Base-by-base conservation (phyloP, 2,888 invertebrate species). In the Yponomeuta sedellus region DNA sequence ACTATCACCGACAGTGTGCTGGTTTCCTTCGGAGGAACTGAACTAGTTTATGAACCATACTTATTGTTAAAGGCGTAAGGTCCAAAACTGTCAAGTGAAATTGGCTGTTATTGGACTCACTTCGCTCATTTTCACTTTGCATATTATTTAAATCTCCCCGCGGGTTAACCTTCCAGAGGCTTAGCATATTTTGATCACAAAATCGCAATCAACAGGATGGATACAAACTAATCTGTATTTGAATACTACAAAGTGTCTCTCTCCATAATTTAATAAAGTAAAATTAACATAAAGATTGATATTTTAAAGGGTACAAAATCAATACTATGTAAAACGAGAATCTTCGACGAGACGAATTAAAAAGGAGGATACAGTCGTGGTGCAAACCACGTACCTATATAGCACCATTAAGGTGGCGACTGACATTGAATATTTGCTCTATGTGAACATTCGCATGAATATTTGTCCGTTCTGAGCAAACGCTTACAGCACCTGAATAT, bases 91-190 rank as follows among this genome's bases (percentile, higher is more conserved):
- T 28, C 3, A 6, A 34, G 34, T 8, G 16, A 52, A 16, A 12
- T 52, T 1, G 44, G 44, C 44, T 16, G 44, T 52, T 52, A 52
- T 34, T 25, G 59, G 12, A 59, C 20, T 22, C 66, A 67, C 64
- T 68, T 52, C 16, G 69, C 68, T 71, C 68, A 73, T 69, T 72
- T 73, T 70, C 68, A 68, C 66, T 74, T 74, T 73, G 72, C 69
- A 74, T 73, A 71, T 64, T 62, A 74, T 74, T 75, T 71, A 69
- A 73, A 75, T 71, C 67, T 71, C 70, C 69, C 67, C 70, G n/a
- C 62, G 66, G 69, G 69, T 67, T 67, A 70, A 70, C 71, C 71
- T 73, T 71, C 69, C 66, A 25, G 57, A 44, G 65, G 68, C 68
- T 69, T 68, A 68, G 68, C 68, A 67, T 69, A 69, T 69, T 69